These are phyloP conservation scores for Rhinogobio ventralis DNA, from an alignment of 2,797 vertebrate genomes.

Conservation along the genomic window DNA sequence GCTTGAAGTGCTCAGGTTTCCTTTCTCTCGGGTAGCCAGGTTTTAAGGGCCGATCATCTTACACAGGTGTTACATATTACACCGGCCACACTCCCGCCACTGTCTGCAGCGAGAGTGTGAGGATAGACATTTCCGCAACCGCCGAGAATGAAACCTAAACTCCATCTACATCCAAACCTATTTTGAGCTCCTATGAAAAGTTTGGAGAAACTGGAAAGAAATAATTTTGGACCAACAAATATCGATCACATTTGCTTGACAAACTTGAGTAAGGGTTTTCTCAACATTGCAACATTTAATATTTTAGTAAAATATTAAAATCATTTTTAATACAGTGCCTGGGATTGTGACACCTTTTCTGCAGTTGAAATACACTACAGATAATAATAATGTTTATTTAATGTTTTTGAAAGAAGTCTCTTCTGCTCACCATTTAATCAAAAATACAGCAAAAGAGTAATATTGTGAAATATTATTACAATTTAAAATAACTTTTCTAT, in stretches of 20 bases:
- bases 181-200: constrained; percentile 37
- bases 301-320: background rate
- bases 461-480: background rate
- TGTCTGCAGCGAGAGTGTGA: constrained; percentile 52
- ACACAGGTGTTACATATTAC: constrained; percentile 78
- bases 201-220: constrained; percentile 12
- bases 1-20: constrained; percentile 60
- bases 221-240: constrained; percentile 19
- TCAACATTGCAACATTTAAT: background rate
- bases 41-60: constrained; percentile 68
- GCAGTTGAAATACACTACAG: background rate
- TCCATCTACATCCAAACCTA: constrained; percentile 28
- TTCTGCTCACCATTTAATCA: background rate
- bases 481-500: background rate
- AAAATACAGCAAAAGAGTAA: background rate
- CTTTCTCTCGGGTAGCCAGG: constrained; percentile 57
- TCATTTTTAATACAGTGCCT: background rate
- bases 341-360: background rate
- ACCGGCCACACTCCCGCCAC: constrained; percentile 60
- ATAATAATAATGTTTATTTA: background rate
- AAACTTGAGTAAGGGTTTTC: background rate
- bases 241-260: constrained; percentile 10
- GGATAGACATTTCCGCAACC: constrained; percentile 58
- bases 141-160: constrained; percentile 57
- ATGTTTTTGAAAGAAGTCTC: background rate